A percentile compares a stretch with the other conserved stretches of the same genome.
phyloP scores from a whole-genome alignment of 1,140 invertebrate species.

The Acyrthosiphon pisum region DNA sequence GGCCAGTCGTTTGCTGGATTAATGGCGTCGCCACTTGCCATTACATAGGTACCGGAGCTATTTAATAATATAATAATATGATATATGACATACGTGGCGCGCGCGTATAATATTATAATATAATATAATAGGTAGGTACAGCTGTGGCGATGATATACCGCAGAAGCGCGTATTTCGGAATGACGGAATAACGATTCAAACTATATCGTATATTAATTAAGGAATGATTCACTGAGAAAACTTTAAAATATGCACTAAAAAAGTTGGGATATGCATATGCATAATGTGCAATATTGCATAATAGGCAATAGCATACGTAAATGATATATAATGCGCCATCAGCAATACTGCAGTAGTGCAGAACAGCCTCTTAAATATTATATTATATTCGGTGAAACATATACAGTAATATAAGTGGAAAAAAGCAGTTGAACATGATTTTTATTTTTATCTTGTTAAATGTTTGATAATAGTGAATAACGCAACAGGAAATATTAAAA shows the following conservation, averaged over 20 bases:
- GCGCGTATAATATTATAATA: not conserved
- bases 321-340: too few relatives aligned
- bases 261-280: not conserved
- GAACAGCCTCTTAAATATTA: too few relatives aligned
- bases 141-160: not conserved
- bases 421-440: too few relatives aligned
- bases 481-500: too few relatives aligned
- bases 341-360: not conserved
- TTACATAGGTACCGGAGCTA: not conserved
- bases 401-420: too few relatives aligned
- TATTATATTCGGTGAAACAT: too few relatives aligned
- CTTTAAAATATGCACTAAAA: not conserved
- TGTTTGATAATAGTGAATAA: too few relatives aligned
- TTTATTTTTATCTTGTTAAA: too few relatives aligned
- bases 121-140: not conserved
- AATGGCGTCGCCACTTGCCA: not conserved
- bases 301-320: too few relatives aligned
- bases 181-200: not conserved
- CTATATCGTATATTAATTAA: not conserved
- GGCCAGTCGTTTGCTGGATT: conserved; percentile 13
- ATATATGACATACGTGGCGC: not conserved
- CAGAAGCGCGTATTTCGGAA: not conserved
- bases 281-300: not conserved
- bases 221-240: not conserved
- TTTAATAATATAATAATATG: not conserved